A percentile compares a stretch with the other conserved stretches of the same genome.
Evolutionary conservation across 2,888 invertebrate genomes (phyloP).

Genomic region (Brachypalpus laphriformis): DNA sequence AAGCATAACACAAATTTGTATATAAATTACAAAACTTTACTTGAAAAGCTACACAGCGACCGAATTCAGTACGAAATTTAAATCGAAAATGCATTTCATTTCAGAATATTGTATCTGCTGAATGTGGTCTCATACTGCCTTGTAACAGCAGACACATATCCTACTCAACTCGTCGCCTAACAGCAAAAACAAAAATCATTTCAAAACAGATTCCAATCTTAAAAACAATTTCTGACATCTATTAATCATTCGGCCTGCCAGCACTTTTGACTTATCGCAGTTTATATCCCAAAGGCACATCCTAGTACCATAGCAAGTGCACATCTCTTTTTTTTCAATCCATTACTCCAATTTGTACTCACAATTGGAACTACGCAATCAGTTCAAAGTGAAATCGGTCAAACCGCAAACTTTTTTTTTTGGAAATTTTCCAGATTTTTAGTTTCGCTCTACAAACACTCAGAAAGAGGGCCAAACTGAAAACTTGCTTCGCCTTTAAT

Average conservation of each 20-base stretch:
- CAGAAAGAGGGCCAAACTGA: slow-evolving; percentile 18
- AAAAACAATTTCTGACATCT: neutral
- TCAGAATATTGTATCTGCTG: too few relatives aligned
- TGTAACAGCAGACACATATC: too few relatives aligned
- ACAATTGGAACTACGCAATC: slow-evolving; percentile 43
- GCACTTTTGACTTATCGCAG: slow-evolving; percentile 14
- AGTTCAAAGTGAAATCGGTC: slow-evolving; percentile 38
- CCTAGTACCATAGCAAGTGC: slow-evolving; percentile 1
- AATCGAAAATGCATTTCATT: too few relatives aligned
- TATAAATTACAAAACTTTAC: too few relatives aligned
- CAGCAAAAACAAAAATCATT: neutral
- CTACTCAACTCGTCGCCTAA: too few relatives aligned
- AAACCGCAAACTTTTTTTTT: slow-evolving; percentile 45
- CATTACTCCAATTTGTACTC: slow-evolving; percentile 5
- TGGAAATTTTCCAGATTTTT: slow-evolving; percentile 53
- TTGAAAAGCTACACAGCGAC: too few relatives aligned
- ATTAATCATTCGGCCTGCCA: slow-evolving; percentile 7
- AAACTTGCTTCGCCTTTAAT: slow-evolving; percentile 34
- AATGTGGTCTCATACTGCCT: too few relatives aligned
- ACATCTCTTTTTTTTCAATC: neutral
- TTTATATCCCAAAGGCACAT: neutral
- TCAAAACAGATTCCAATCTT: neutral
- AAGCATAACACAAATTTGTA: too few relatives aligned
- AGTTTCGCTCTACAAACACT: neutral
- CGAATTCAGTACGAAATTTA: too few relatives aligned